Evolutionary conservation across 2,888 invertebrate species (phyloP).

Genomic region (Spodoptera exigua): DNA sequence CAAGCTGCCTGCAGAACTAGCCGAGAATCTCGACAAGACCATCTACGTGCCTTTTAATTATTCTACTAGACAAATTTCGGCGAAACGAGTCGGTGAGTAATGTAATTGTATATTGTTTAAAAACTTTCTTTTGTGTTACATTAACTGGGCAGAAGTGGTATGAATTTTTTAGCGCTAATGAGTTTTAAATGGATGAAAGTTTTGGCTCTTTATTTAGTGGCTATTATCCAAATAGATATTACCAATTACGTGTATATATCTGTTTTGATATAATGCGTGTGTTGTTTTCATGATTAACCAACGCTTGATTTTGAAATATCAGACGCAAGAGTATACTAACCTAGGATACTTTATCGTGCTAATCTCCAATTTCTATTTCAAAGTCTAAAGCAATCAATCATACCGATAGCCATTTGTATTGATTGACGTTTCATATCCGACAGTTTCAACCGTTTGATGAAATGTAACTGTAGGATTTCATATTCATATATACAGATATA

Average conservation of each 20-base stretch:
- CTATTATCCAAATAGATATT: slow-evolving; percentile 9
- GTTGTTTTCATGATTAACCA: too few relatives aligned
- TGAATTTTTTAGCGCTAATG: slow-evolving; percentile 16
- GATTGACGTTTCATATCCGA: too few relatives aligned
- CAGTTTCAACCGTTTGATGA: too few relatives aligned
- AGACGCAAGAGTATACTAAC: too few relatives aligned
- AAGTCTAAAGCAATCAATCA: too few relatives aligned
- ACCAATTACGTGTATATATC: not conserved
- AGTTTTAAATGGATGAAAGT: slow-evolving; percentile 30
- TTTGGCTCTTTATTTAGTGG: slow-evolving; percentile 1
- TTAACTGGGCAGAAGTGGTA: slow-evolving; percentile 22
- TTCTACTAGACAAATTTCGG: slow-evolving; percentile 82
- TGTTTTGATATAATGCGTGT: not conserved
- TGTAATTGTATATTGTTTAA: slow-evolving; percentile 48
- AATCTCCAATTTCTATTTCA: too few relatives aligned
- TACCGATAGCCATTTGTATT: too few relatives aligned
- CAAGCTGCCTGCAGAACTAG: slow-evolving; percentile 86
- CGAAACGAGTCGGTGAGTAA: slow-evolving; percentile 84
- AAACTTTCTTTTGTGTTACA: slow-evolving; percentile 51
- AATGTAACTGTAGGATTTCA: too few relatives aligned
- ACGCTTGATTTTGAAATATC: too few relatives aligned
- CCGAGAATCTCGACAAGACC: slow-evolving; percentile 83
- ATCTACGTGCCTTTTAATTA: slow-evolving; percentile 93
- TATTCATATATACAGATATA: too few relatives aligned
- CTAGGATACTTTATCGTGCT: too few relatives aligned